Evolutionary conservation across 2,797 vertebrate species (phyloP), one percentile per base, ranked within the genome.

Genomic region (Podarcis siculus): DNA sequence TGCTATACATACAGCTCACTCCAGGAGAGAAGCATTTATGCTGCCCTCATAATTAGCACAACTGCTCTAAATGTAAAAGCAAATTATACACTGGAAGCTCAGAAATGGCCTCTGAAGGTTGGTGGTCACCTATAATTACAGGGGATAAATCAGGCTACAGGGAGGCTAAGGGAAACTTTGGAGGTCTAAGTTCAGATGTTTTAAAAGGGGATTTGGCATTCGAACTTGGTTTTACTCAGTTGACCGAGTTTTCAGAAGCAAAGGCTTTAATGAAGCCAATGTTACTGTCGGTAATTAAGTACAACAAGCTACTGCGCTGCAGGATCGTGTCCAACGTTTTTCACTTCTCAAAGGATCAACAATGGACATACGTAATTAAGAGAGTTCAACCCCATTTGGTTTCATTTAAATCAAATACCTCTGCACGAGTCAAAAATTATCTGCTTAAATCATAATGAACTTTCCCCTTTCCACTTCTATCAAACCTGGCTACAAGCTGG

Each of bases 11-110:
- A 64, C 8, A 75, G 7, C 3, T 75, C 91, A 94, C 92, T 83
- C 87, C 86, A 93, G 87, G 45, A 88, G 87, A 88, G 89, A 58
- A 39, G 37, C 8, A n/a, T 79, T 90, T 69, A 91, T 92, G 77
- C 91, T 91, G 88, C 83, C 91, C 78, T 89, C 87, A 89, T 87
- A 89, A 93, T 92, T 94, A 92, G 89, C 92, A 93, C 86, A 86
- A 86, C 66, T 91, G 89, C 79, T 86, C 90, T 88, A 86, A 92
- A 77, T 93, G 90, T 87, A 89, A 94, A 92, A 91, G 25, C 82
- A 94, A 94, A 92, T 95, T 91, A 91, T 90, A 92, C 45, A 86
- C 80, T 91, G 87, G 86, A 23, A 87, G 87, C 87, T 86, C 35
- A 87, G 85, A 93, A 92, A 67, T 92, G 82, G 72, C 85, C 91